These are phyloP conservation scores for Sycophila sp. DNA, from an alignment of 1,140 invertebrate species.

Conservation along the genomic window DNA sequence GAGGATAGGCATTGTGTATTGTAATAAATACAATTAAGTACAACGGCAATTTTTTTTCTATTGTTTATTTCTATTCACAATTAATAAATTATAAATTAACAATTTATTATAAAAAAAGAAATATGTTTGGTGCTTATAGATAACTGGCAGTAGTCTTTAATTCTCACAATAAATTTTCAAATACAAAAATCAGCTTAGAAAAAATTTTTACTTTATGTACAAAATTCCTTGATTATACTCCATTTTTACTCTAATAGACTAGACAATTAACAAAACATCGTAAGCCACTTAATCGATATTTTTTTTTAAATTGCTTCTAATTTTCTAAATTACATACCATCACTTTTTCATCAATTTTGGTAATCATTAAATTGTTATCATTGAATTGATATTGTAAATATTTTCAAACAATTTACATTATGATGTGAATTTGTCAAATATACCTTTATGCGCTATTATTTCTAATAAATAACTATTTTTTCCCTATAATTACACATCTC, in stretches of 20 bases:
- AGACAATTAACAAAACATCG: conserved; percentile 45
- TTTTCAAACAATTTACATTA: conserved; percentile 27
- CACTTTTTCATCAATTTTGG: conserved; percentile 36
- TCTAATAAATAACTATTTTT: conserved; percentile 62
- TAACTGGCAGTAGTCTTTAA: conserved; percentile 47
- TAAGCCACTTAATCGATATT: conserved; percentile 31
- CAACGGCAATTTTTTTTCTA: too few relatives aligned
- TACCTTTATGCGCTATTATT: conserved; percentile 30
- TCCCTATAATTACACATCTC: conserved; percentile 51
- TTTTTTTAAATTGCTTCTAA: neutral
- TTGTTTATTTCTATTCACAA: conserved; percentile 65
- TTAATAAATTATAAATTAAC: conserved; percentile 65
- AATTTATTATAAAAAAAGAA: conserved; percentile 52
- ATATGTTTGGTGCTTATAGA: conserved; percentile 51
- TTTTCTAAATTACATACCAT: conserved; percentile 25
- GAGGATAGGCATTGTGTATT: too few relatives aligned
- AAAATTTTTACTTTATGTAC: conserved; percentile 51
- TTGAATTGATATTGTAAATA: conserved; percentile 21
- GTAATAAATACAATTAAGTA: too few relatives aligned
- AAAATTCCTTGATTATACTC: conserved; percentile 38
- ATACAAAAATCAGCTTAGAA: conserved; percentile 60
- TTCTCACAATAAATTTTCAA: conserved; percentile 59
- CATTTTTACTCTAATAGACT: conserved; percentile 44
- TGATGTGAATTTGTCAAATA: conserved; percentile 13
- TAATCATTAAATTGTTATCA: conserved; percentile 32